Evolutionary conservation across 2,113 vertebrate species (phyloP).

Genomic region (Salvelinus fontinalis): DNA sequence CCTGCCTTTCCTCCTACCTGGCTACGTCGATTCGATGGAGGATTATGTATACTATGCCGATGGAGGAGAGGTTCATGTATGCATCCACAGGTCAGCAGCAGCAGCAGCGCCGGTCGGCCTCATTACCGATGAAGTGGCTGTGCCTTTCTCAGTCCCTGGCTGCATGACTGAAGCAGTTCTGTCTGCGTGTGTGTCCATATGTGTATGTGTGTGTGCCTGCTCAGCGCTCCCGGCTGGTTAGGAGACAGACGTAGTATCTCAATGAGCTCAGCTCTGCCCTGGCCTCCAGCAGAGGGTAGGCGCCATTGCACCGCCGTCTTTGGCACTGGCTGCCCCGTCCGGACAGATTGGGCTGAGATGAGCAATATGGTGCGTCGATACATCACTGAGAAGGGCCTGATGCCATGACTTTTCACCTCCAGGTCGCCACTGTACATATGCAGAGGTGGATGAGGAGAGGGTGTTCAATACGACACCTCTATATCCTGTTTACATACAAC

Average conservation of each 20-base stretch:
- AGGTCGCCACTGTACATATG: constrained; percentile 19
- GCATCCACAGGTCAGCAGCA: constrained; percentile 54
- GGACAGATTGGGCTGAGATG: constrained; percentile 46
- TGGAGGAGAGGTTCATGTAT: constrained; percentile 12
- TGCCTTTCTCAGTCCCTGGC: constrained; percentile 39
- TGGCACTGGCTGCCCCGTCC: constrained; percentile 2
- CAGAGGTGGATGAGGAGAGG: constrained; percentile 24
- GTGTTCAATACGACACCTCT: not conserved
- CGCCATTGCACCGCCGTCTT: constrained; percentile 23
- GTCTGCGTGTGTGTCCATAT: constrained; percentile 36
- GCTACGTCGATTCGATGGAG: constrained; percentile 26
- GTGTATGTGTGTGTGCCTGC: constrained; percentile 36
- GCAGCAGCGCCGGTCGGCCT: constrained; percentile 38
- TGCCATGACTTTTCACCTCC: constrained; percentile 51
- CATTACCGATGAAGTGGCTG: constrained; percentile 50
- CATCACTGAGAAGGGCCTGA: constrained; percentile 46
- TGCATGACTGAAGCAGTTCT: constrained; percentile 21
- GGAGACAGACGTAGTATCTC: constrained; percentile 67
- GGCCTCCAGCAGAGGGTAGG: constrained; percentile 44
- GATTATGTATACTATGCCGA: not conserved
- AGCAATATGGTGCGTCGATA: constrained; percentile 56
- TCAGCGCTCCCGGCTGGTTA: constrained; percentile 55
- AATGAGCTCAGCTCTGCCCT: constrained; percentile 57
- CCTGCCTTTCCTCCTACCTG: constrained; percentile 26
- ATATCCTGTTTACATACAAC: constrained; percentile 40